A percentile compares a stretch with the other conserved stretches of the same genome.
Conservation (phyloP, 2,797 vertebrate species). For the Platyrinchus mystaceus region DNA sequence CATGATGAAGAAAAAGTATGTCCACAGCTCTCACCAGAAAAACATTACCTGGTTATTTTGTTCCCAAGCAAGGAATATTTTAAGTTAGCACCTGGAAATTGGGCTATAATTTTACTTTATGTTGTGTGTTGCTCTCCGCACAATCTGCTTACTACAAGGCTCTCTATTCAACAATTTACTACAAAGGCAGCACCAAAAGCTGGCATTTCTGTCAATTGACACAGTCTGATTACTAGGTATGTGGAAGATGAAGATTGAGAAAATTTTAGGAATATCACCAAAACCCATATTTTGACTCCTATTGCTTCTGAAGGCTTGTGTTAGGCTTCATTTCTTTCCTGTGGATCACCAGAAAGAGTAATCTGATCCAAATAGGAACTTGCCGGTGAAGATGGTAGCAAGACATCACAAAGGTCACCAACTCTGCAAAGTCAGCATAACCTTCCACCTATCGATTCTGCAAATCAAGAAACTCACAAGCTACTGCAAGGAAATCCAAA, state of each 20-base stretch:
- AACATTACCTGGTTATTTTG: background rate
- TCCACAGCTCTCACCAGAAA: background rate
- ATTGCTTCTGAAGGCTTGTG: background rate
- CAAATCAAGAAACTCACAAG: slow-evolving; percentile 1
- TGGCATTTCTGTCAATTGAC: background rate
- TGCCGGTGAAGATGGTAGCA: background rate
- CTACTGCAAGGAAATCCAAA: slow-evolving; percentile 29
- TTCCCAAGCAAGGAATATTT: background rate
- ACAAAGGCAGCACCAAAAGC: background rate
- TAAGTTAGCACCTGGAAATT: background rate
- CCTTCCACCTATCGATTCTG: slow-evolving; percentile 9
- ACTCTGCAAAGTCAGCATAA: slow-evolving; percentile 13
- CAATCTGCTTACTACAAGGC: background rate
- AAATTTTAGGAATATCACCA: background rate
- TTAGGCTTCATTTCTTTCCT: background rate
- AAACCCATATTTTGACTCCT: background rate
- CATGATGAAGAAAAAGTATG: background rate
- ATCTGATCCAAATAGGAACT: background rate
- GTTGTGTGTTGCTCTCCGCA: background rate
- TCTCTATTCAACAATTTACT: background rate
- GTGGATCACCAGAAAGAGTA: background rate
- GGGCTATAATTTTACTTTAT: background rate
- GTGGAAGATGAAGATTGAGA: background rate
- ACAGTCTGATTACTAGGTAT: background rate
- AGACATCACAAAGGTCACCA: background rate